Percentiles rank a stretch among this genome's conserved stretches.
Conservation (phyloP, 2,113 vertebrate genomes). For the Limnothrissa miodon region DNA sequence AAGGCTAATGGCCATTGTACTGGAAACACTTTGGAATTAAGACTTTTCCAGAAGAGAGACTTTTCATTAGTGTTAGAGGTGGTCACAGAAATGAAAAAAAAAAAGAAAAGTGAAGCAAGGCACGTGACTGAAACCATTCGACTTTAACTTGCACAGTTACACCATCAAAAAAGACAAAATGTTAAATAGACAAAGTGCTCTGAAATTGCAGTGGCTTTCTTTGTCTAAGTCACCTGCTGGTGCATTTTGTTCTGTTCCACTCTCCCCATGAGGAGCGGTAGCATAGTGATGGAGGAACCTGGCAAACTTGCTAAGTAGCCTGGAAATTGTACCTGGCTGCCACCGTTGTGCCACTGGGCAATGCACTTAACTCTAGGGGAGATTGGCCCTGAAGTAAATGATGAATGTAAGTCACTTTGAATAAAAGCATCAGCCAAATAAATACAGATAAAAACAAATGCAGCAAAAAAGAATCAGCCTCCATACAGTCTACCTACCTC, state of each 20-base stretch:
- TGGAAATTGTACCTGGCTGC: no score
- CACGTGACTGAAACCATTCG: background rate
- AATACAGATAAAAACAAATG: no score
- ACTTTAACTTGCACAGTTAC: background rate
- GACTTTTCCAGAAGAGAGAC: conserved; percentile 34
- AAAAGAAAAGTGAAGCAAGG: conserved; percentile 25
- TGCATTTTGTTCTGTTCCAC: background rate
- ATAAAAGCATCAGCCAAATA: no score
- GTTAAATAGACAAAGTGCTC: background rate
- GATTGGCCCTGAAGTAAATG: no score
- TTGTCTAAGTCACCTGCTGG: background rate
- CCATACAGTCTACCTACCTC: no score
- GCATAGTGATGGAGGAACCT: no score
- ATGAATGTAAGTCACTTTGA: no score
- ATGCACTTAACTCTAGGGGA: no score
- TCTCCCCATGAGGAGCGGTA: background rate
- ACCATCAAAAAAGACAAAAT: no score
- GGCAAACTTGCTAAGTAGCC: no score
- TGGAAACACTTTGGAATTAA: conserved; percentile 28
- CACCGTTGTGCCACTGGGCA: no score
- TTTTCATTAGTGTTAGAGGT: conserved; percentile 37
- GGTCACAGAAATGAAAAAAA: conserved; percentile 9
- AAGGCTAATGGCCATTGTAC: conserved; percentile 28
- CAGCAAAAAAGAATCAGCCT: no score
- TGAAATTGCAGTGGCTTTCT: background rate